Base-by-base conservation (phyloP, 2,113 vertebrate genomes). In the Ophiodon elongatus region DNA sequence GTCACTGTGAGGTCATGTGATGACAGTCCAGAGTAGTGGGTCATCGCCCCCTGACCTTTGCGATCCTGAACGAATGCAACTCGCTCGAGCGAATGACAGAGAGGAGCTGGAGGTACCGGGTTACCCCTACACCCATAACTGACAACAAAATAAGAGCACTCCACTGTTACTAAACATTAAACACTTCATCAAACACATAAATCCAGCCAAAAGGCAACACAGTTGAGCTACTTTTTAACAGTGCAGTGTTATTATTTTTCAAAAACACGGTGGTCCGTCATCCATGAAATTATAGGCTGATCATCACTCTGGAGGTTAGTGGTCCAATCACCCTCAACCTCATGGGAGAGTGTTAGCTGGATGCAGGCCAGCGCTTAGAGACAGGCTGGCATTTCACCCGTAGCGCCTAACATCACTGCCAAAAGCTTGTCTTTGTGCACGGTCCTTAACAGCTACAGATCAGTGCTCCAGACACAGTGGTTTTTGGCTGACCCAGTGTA, bases 11-110 rank as follows among this genome's bases (percentile, higher is more conserved):
- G 89, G 90, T 92, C 92, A 85, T 73, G 75, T 56, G 76, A 89
- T 92, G 91, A 94, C 92, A 93, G 86, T 87, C 79, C 23, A 33
- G 86, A 66, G 82, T 82, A 64, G 80, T 43, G 79, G 87, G 91
- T 89, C 89, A 57, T 37, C 67, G 59, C 57, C 83, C 73, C 50
- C 37, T 76, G 77, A 89, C 89, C 89, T 74, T 35, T 37, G 54
- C 63, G 72, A 84, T 25, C 80, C 65, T 25, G 41, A 35, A 63
- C 70, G 60, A 89, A 75, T 50, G 45, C 47, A 25, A 41, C 41
- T 80, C n/a, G 23, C 57, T 25, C 37, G 57, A 80, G 76, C 76
- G 82, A 84, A 74, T 41, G 88, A 85, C 83, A 87, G 66, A 83
- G 76, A 63, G 82, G 72, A n/a, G 35, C 57, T 27, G 15, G 31